Conservation (phyloP, 2,113 vertebrate genomes). For the Syrrhaptes paradoxus region DNA sequence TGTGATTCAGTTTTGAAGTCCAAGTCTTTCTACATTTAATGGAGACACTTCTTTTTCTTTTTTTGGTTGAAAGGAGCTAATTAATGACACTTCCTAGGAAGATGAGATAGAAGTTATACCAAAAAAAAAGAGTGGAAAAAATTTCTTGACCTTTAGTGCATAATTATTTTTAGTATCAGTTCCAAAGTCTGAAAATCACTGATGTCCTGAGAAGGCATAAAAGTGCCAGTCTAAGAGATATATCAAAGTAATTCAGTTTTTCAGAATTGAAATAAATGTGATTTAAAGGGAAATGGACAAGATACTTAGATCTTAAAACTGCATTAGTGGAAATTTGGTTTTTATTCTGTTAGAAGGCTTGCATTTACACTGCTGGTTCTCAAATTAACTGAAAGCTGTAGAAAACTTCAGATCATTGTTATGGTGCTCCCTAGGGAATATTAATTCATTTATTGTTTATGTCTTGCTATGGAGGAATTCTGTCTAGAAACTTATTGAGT, state of each 20-base stretch:
- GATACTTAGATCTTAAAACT: neutral
- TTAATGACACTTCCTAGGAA: conserved; percentile 9
- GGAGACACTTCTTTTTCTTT: neutral
- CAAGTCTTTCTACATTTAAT: neutral
- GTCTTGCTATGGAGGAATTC: neutral
- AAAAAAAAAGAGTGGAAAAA: neutral
- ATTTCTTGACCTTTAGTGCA: neutral
- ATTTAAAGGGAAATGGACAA: neutral
- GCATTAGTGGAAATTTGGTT: neutral
- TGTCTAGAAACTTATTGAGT: neutral
- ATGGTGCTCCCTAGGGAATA: neutral
- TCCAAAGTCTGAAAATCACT: conserved; percentile 16
- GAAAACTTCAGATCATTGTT: neutral
- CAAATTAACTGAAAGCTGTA: neutral
- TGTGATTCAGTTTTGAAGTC: neutral
- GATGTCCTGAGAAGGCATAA: conserved; percentile 13
- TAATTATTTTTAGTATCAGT: neutral
- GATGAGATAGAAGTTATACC: neutral
- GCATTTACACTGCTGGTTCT: neutral
- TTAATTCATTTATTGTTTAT: neutral
- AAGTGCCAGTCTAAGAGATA: neutral
- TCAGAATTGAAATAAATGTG: conserved; percentile 13
- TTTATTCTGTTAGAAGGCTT: neutral
- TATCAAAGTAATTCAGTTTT: conserved; percentile 27
- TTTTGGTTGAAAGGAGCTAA: neutral